These are phyloP conservation scores for Lasioglossum zephyrum DNA, from an alignment of 2,888 invertebrate species.

Conservation along the genomic window DNA sequence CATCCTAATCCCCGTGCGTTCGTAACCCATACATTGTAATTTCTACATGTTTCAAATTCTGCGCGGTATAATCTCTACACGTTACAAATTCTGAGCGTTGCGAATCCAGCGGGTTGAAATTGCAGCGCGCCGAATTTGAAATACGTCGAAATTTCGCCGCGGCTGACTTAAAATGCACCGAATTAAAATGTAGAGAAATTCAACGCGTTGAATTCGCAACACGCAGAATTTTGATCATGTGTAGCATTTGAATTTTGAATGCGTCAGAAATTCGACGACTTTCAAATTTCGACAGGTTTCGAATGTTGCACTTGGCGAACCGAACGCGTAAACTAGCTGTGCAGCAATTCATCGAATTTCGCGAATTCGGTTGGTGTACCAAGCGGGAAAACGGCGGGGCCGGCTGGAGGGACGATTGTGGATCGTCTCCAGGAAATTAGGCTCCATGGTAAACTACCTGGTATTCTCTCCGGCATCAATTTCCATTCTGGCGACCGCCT, in stretches of 20 bases:
- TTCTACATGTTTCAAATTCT: not conserved
- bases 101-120: not conserved
- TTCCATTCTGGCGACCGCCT: constrained; percentile 63
- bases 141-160: no score
- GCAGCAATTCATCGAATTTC: not conserved
- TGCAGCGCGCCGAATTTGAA: not conserved
- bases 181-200: not conserved
- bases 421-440: constrained; percentile 62
- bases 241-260: no score
- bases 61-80: no score
- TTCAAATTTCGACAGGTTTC: no score
- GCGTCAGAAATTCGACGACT: not conserved
- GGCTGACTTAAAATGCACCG: no score
- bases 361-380: constrained; percentile 8
- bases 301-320: not conserved
- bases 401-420: constrained; percentile 11
- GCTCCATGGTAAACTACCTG: constrained; percentile 61
- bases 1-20: not conserved
- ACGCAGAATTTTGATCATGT: no score
- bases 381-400: not conserved
- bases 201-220: not conserved
- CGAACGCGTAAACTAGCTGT: not conserved
- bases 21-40: no score
- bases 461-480: constrained; percentile 63
- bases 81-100: no score